Evolutionary conservation across 2,797 vertebrate genomes (phyloP), one percentile per base, ranked within the genome.

Genomic region (Myotis daubentonii): DNA sequence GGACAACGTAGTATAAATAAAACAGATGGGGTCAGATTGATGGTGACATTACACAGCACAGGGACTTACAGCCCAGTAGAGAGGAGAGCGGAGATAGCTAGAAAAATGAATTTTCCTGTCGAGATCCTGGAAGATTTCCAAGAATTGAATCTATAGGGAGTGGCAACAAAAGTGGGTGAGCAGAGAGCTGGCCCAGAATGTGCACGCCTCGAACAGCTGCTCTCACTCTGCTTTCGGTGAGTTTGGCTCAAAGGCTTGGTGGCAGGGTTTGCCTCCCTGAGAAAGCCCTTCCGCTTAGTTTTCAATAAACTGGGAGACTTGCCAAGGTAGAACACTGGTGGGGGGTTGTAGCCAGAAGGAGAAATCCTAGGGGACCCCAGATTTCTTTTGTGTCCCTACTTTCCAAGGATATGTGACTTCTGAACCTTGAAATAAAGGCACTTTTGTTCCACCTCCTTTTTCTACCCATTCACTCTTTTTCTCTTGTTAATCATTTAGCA

Each of bases 61-160:
- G 72, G 41, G 66, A 70, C 76, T 47, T 51, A 51, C 4, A 51
- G 23, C 92, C 72, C 87, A 17, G 5, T 15, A 38, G 89, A 93
- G 87, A 65, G 28, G n/a, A 49, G 57, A 33, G 41, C 1, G 2
- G 60, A 49, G 72, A n/a, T 47, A 49, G 70, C 30, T 38, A 65
- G 78, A 53, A 72, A 91, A 81, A 87, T 94, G 81, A 51, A 41
- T 87, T 93, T 94, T 94, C 92, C 87, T 66, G 81, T 44, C 47
- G 20, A 66, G 47, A 33, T 80, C 72, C 78, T 97, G 95, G 89
- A 95, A 87, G 81, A 66, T 16, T 70, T 72, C 87, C 93, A 82
- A 66, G 72, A 90, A 60, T 23, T 2, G 30, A 70, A 87, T 87
- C 87, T 53, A 12, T 51, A 20, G 75, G 70, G 96, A 95, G 70